Evolutionary conservation across 2,113 vertebrate species (phyloP), one percentile per base, ranked within the genome.

Genomic region (Nestor notabilis): DNA sequence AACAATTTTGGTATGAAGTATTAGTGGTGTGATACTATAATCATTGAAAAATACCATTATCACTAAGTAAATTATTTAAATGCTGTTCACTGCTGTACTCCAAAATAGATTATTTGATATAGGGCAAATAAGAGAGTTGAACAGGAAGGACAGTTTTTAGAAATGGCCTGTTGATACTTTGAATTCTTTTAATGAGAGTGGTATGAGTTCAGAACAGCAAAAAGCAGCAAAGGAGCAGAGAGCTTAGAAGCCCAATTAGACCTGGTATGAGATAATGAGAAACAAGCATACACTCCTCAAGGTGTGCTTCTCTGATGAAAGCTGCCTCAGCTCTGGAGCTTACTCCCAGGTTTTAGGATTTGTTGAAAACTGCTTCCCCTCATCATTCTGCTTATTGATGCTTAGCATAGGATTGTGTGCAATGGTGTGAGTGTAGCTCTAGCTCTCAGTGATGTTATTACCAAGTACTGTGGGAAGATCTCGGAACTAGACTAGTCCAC

Each of bases 151-250:
- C 58, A 33, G 37, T 58, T 93, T 87, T 85, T 28, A 66, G 58
- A 83, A 79, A 47, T 53, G 33, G 80, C 63, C 37, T 92, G 61
- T 93, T 90, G 83, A 39, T 85, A 31, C 44, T 77, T 79, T 11
- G 56, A n/a, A 24, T 46, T 77, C 56, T 81, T 58, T 27, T 56
- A 52, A 25, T 81, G 19, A 27, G 33, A 39, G 16, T 7, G 21
- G 5, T 35, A 2, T 80, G 78, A 76, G 29, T 50, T 76, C 44
- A 39, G 63, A 53, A 31, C 46, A 71, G 44, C 64, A 24, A 37
- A 68, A 68, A 41, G 61, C 39, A 89, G 33, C 13, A 27, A 53
- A 35, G 55, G 56, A 89, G 65, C 55, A 75, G 75, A 50, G 37
- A 77, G 63, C 70, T 84, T 43, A 31, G 77, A 75, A 84, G 60